Percentiles rank a stretch among this genome's conserved stretches.
Evolutionary conservation across 1,140 invertebrate species (phyloP).

Genomic region (Drosophila ananassae): DNA sequence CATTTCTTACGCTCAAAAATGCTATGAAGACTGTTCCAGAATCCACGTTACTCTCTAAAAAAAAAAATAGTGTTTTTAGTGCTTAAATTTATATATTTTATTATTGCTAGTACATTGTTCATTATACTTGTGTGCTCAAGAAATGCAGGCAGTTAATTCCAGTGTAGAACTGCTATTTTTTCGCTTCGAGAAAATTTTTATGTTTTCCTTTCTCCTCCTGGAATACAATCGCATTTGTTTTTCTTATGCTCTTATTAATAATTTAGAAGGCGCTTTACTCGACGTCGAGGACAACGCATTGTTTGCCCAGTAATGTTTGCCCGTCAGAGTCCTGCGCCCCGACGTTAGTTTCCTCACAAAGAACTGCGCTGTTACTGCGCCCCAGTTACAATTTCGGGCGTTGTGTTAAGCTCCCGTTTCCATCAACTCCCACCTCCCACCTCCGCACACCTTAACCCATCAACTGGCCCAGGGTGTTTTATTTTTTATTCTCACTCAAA

Average conservation of each 20-base stretch:
- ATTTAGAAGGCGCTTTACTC: constrained; percentile 77
- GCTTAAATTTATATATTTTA: not conserved
- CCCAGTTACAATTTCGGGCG: constrained; percentile 68
- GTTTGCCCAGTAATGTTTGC: constrained; percentile 45
- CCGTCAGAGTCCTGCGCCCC: constrained; percentile 21
- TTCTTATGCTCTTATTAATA: constrained; percentile 80
- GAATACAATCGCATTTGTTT: constrained; percentile 75
- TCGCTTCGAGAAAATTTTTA: constrained; percentile 45
- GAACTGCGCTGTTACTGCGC: constrained; percentile 67
- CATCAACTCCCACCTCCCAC: constrained; percentile 13
- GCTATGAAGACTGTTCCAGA: too few relatives aligned
- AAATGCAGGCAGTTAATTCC: not conserved
- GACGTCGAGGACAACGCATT: constrained; percentile 62
- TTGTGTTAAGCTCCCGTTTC: constrained; percentile 64
- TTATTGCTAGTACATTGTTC: not conserved
- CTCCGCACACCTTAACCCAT: constrained; percentile 19
- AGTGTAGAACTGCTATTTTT: constrained; percentile 1
- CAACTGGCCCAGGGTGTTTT: constrained; percentile 54
- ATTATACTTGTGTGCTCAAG: too few relatives aligned
- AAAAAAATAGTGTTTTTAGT: not conserved
- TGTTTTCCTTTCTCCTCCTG: constrained; percentile 39
- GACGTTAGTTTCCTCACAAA: constrained; percentile 53
- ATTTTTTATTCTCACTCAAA: constrained; percentile 81
- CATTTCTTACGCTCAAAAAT: not conserved
- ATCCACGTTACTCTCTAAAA: too few relatives aligned